Evolutionary conservation across 2,888 invertebrate species (phyloP).

Genomic region (Nomada goodeniana): DNA sequence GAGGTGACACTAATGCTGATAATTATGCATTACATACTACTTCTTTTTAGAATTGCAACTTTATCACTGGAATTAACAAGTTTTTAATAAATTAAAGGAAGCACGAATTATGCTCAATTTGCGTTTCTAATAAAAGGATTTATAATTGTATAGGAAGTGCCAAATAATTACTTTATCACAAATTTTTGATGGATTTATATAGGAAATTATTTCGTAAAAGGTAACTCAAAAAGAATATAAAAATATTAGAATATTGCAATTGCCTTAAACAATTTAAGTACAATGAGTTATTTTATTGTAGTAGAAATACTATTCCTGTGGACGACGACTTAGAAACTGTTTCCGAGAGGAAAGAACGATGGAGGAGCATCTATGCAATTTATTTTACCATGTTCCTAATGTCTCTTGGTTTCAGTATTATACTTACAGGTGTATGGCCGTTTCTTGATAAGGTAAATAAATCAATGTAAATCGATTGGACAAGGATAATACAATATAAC

Average conservation of each 20-base stretch:
- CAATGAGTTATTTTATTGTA: conserved; percentile 2
- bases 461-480: not conserved
- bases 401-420: conserved; percentile 94
- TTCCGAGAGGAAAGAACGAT: conserved; percentile 89
- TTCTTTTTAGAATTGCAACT: conserved; percentile 2
- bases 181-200: conserved; percentile 59
- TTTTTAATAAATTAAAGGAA: not conserved
- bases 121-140: conserved; percentile 2
- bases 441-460: conserved; percentile 91
- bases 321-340: conserved; percentile 88
- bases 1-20: not conserved
- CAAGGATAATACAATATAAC: conserved; percentile 11
- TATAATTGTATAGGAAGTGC: not conserved
- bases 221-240: conserved; percentile 31
- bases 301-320: conserved; percentile 41
- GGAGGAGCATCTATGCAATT: conserved; percentile 92
- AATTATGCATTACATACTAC: not conserved
- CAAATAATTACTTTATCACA: not conserved
- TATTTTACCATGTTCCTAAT: conserved; percentile 96
- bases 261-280: not conserved
- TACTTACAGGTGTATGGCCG: conserved; percentile 95
- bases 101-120: not conserved
- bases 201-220: conserved; percentile 54
- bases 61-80: not conserved
- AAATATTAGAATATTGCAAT: not conserved